phyloP scores from a whole-genome alignment of 2,113 vertebrate genomes.

The Garra rufa region DNA sequence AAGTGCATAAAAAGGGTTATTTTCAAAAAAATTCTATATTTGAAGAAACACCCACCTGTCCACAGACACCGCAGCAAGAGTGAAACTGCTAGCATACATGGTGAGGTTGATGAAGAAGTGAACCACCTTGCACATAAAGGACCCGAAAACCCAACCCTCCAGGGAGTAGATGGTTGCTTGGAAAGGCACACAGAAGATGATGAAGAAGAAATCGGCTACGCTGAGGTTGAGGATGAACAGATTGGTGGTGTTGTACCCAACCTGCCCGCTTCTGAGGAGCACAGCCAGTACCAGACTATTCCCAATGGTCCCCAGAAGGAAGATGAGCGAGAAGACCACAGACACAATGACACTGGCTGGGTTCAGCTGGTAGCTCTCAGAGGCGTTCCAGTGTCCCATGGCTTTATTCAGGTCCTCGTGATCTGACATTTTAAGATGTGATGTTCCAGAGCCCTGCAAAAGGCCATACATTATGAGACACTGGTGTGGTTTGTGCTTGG shows the following conservation, averaged over 20 bases:
- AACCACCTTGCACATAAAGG: slow-evolving; percentile 88
- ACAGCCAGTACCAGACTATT: slow-evolving; percentile 88
- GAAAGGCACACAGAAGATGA: slow-evolving; percentile 90
- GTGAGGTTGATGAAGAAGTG: slow-evolving; percentile 92
- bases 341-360: slow-evolving; percentile 84
- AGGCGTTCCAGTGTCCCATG: slow-evolving; percentile 75
- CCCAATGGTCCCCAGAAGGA: slow-evolving; percentile 84
- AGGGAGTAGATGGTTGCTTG: slow-evolving; percentile 90
- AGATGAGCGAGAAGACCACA: slow-evolving; percentile 88
- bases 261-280: slow-evolving; percentile 81
- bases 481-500: background rate
- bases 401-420: slow-evolving; percentile 77
- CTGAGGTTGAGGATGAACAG: slow-evolving; percentile 90
- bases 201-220: slow-evolving; percentile 90
- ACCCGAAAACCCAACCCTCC: slow-evolving; percentile 88
- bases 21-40: background rate
- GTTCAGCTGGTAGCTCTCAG: slow-evolving; percentile 80
- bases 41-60: slow-evolving; percentile 76
- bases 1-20: background rate
- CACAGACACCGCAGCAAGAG: slow-evolving; percentile 84
- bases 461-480: background rate
- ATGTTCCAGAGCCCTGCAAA: slow-evolving; percentile 47
- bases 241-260: slow-evolving; percentile 86
- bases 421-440: slow-evolving; percentile 75
- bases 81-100: slow-evolving; percentile 92